Conservation (phyloP, 2,888 invertebrate genomes). For the Argyresthia goedartella region DNA sequence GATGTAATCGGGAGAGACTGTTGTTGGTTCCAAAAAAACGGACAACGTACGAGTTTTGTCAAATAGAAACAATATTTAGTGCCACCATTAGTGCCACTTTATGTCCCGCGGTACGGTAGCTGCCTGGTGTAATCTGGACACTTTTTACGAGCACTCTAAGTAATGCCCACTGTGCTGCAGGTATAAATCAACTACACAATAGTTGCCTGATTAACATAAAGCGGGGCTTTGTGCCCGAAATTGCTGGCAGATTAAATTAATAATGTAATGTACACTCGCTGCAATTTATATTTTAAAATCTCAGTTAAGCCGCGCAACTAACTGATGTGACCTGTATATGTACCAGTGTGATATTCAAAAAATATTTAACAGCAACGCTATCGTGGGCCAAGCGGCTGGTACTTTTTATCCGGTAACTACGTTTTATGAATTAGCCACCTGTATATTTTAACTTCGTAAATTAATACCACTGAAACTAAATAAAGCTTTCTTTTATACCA, state of each 20-base stretch:
- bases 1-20: too few relatives aligned
- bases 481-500: too few relatives aligned
- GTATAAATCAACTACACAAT: slow-evolving; percentile 38
- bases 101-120: slow-evolving; percentile 35
- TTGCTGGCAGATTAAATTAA: slow-evolving; percentile 43
- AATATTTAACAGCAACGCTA: too few relatives aligned
- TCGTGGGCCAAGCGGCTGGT: too few relatives aligned
- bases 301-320: background rate
- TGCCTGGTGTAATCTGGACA: slow-evolving; percentile 14
- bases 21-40: too few relatives aligned
- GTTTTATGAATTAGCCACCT: too few relatives aligned
- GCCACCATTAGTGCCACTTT: slow-evolving; percentile 28
- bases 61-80: slow-evolving; percentile 35
- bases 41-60: background rate
- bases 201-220: slow-evolving; percentile 43
- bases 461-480: too few relatives aligned
- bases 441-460: too few relatives aligned
- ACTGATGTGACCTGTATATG: too few relatives aligned
- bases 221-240: slow-evolving; percentile 27
- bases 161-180: slow-evolving; percentile 27
- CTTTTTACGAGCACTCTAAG: slow-evolving; percentile 26
- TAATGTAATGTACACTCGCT: slow-evolving; percentile 21
- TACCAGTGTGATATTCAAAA: too few relatives aligned
- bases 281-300: slow-evolving; percentile 22
- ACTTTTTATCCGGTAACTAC: too few relatives aligned